Evolutionary conservation across 2,888 invertebrate genomes (phyloP), one percentile per base, ranked within the genome.

Genomic region (Polyploca ridens): DNA sequence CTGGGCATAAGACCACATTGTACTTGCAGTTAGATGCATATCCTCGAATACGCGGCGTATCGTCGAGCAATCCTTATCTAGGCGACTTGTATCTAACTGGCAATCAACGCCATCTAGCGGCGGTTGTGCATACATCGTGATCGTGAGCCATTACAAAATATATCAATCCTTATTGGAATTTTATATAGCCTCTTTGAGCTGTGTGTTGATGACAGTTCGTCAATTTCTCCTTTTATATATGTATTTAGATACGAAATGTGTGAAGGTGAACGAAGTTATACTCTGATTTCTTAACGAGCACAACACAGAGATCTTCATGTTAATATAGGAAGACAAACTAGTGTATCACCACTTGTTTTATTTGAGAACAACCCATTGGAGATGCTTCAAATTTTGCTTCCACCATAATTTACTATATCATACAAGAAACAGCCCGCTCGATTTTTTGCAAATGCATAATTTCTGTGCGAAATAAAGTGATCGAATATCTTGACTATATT

Each of bases 201-300:
- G 27, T 27, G 27, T 27, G 27, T 27, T 27, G 27, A 27, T 27
- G 27, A 27, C 27, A 27, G 27, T 27, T 2, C 27, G 27, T 27
- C 27, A 27, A 27, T 27, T 27, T 27, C 27, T 27, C 27, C 27
- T 27, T 1, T 1, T 27, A 27, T 27, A 27, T 27, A 27, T 27
- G 2, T 27, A 27, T 27, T 27, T 27, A 27, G 27, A n/a, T 5
- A 14, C 19, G 14, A 79, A 86, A 75, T 95, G 95, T 95, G 66
- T 81, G 94, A 95, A 89, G 93, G 90, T 84, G 95, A 95, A 95
- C 95, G 95, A 95, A 94, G 95, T 90, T 78, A 71, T 77, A 83
- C 90, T 83, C 89, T 87, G 74, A 72, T 80, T 80, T 82, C 95
- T 95, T 80, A 59, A 86, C 79, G 88, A 86, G 89, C 81, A 81